Evolutionary conservation across 1,140 invertebrate species (phyloP).

Genomic region (Diabrotica virgifera): DNA sequence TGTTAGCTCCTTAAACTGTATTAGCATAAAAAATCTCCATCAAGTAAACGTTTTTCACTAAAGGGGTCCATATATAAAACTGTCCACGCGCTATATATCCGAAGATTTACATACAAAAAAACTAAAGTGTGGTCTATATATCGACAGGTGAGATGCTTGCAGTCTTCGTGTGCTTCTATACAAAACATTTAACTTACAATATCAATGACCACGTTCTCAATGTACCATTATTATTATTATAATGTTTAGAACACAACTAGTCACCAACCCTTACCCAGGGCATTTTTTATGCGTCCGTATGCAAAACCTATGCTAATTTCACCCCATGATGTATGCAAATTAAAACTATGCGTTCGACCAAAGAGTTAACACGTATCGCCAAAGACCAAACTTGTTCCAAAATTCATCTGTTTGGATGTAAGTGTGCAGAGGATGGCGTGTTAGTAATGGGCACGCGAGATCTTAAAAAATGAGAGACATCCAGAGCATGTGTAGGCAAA

Average conservation of each 20-base stretch:
- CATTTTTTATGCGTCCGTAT: conserved; percentile 19
- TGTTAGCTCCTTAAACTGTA: too few species aligned
- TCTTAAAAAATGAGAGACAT: conserved; percentile 11
- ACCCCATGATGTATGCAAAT: conserved; percentile 22
- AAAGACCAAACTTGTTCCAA: neutral
- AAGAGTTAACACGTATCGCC: neutral
- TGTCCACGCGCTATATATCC: conserved; percentile 3
- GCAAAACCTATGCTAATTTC: conserved; percentile 24
- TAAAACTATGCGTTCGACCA: conserved; percentile 15
- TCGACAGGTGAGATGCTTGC: conserved; percentile 18
- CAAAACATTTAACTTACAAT: conserved; percentile 21
- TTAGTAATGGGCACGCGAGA: conserved; percentile 14
- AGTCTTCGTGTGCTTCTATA: conserved; percentile 17
- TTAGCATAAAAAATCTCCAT: too few species aligned
- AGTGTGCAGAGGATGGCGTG: conserved; percentile 11
- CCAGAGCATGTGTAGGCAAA: conserved; percentile 1
- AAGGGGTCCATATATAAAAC: neutral
- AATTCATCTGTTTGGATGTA: conserved; percentile 6
- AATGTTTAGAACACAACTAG: conserved; percentile 20
- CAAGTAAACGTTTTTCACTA: neutral
- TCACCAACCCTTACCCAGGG: conserved; percentile 21
- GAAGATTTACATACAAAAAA: neutral
- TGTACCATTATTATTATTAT: conserved; percentile 22
- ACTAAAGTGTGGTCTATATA: neutral
- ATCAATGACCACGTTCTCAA: conserved; percentile 23